Percentiles rank a stretch among this genome's conserved stretches.
Evolutionary conservation across 1,140 invertebrate species (phyloP).

Genomic region (Ostrea denselamellosa): DNA sequence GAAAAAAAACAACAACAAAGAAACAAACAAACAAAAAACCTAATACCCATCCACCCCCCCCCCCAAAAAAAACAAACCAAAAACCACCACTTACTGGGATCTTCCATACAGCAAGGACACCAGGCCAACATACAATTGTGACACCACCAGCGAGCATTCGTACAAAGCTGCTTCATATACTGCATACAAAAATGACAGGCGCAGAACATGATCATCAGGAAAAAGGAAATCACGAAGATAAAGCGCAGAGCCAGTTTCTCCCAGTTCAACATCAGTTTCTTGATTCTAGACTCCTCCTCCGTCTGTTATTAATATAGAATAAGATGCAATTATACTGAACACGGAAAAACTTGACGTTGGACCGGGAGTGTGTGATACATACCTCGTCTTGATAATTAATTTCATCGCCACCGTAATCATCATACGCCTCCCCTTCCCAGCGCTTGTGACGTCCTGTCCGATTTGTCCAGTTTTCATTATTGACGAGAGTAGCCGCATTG

Average conservation of each 20-base stretch:
- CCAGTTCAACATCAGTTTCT: slow-evolving; percentile 8
- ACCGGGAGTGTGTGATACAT: too few relatives aligned
- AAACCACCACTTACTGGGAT: neutral
- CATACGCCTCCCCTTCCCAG: neutral
- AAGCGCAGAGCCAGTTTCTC: neutral
- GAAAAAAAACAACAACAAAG: too few relatives aligned
- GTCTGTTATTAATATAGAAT: neutral
- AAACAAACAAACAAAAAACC: too few relatives aligned
- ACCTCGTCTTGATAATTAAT: neutral
- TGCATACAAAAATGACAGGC: neutral
- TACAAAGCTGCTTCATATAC: neutral
- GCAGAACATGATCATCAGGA: neutral
- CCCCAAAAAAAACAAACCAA: too few relatives aligned
- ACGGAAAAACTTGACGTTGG: too few relatives aligned
- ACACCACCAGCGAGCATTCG: neutral
- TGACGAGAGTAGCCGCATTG: neutral
- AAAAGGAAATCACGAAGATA: neutral
- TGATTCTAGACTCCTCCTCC: neutral
- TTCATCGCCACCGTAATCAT: neutral
- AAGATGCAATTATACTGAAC: neutral
- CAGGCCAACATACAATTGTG: neutral
- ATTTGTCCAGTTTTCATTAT: neutral
- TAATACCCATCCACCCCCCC: too few relatives aligned
- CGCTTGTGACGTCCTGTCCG: neutral
- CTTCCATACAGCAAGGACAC: neutral